Evolutionary conservation across 2,113 vertebrate genomes (phyloP).

Genomic region (Cichladusa arquata): DNA sequence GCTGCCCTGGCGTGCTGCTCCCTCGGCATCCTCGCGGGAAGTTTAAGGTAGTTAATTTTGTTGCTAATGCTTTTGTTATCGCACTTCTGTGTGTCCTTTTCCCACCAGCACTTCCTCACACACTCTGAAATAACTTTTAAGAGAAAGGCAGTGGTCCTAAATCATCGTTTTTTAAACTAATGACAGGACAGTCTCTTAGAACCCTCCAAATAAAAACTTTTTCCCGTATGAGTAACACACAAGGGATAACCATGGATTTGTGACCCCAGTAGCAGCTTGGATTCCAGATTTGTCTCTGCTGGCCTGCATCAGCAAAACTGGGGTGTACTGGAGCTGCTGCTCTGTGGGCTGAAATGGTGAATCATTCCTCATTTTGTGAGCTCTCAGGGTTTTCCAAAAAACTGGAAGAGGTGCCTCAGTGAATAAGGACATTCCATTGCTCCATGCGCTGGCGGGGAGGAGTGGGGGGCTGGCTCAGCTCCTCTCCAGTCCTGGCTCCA

Average conservation of each 20-base stretch:
- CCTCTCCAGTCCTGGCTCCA: neutral
- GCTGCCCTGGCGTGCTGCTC: neutral
- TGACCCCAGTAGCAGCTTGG: neutral
- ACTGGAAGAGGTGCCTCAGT: neutral
- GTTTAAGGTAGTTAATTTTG: neutral
- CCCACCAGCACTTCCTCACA: neutral
- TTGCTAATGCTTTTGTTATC: neutral
- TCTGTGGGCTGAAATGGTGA: neutral
- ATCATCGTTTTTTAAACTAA: neutral
- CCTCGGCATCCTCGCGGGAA: neutral
- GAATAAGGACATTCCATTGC: neutral
- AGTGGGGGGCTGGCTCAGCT: neutral
- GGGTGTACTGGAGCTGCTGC: neutral
- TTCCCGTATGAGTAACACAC: accelerated
- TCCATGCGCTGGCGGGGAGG: accelerated
- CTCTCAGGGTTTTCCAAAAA: neutral
- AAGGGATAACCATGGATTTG: neutral
- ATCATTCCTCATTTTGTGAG: neutral
- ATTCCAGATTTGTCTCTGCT: neutral
- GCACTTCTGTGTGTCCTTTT: neutral
- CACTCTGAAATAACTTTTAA: neutral
- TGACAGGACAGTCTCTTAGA: neutral
- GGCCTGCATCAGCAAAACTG: neutral
- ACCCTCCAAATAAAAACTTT: neutral
- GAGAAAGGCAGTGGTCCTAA: neutral